Evolutionary conservation across 2,797 vertebrate species (phyloP), one percentile per base, ranked within the genome.

Genomic region (Spea hammondii): DNA sequence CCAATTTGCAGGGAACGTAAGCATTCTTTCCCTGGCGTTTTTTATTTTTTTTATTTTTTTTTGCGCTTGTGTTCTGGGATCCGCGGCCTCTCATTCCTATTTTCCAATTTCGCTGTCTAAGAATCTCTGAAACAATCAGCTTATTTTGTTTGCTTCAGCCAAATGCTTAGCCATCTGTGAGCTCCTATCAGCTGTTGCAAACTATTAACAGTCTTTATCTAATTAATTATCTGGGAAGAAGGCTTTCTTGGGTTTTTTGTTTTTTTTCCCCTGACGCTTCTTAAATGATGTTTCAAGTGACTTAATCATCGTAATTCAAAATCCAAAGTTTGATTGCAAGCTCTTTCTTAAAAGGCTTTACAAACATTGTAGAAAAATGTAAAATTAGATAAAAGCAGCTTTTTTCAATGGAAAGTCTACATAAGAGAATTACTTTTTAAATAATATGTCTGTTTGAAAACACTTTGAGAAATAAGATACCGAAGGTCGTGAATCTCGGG

Each of bases 121-220:
- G 79, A 81, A 77, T 71, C 17, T 67, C 68, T 10, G 68, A 76
- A 72, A 72, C 44, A 54, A 66, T 70, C 70, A 45, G 50, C 54
- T 77, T 54, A 17, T 72, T 70, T 70, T 46, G 67, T 70, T 76
- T 76, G 48, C 54, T 57, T 49, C 62, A 71, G 70, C 79, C 79
- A 81, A 72, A 77, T 81, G 79, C 76, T 77, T 69, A 53, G 53
- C 79, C 79, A 81, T 81, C 79, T 81, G 74, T 77, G 79, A 72
- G 69, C 54, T 48, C 5, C 74, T 13, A 54, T 81, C 74, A 69
- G 62, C 79, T 77, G 70, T 8, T 81, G 50, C 6, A 14, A 54
- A 65, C 72, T 73, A 81, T 81, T 81, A 77, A 68, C 74, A 9
- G 70, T 73, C 74, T 77, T 81, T 81, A 81, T 81, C 74, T 81